Percentiles rank a stretch among this genome's conserved stretches.
Conservation (phyloP, 2,113 vertebrate genomes). For the Gymnobelideus leadbeateri region DNA sequence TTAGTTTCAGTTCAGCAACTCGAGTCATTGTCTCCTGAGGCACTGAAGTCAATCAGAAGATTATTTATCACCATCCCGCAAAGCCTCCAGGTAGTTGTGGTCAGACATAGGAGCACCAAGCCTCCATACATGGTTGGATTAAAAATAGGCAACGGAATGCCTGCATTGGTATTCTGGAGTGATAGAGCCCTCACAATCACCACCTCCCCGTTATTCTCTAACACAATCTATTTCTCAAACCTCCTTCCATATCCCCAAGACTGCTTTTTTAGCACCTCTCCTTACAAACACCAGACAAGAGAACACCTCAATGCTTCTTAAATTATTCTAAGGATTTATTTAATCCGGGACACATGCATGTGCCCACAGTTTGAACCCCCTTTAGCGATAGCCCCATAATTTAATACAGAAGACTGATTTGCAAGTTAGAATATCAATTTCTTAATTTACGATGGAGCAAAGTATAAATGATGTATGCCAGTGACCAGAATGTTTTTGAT, state of each 20-base stretch:
- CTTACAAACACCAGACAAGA: neutral
- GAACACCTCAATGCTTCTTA: neutral
- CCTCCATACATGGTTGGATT: neutral
- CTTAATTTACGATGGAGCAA: neutral
- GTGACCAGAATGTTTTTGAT: neutral
- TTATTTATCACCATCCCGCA: neutral
- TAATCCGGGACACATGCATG: neutral
- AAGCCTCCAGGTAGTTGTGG: neutral
- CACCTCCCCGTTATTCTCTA: neutral
- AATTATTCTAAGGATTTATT: neutral
- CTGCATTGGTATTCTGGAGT: neutral
- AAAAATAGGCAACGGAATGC: neutral
- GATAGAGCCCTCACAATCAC: neutral
- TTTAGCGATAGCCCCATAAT: neutral
- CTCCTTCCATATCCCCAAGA: neutral
- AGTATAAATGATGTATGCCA: neutral
- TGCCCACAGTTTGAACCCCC: neutral
- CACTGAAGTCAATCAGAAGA: neutral
- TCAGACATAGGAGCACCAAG: neutral
- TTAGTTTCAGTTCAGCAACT: neutral
- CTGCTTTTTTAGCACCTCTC: neutral
- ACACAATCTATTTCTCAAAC: neutral
- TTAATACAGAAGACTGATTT: neutral
- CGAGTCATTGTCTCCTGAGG: neutral
- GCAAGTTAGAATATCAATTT: neutral